phyloP scores from a whole-genome alignment of 2,888 invertebrate species.

The Rhaphigaster nebulosa region DNA sequence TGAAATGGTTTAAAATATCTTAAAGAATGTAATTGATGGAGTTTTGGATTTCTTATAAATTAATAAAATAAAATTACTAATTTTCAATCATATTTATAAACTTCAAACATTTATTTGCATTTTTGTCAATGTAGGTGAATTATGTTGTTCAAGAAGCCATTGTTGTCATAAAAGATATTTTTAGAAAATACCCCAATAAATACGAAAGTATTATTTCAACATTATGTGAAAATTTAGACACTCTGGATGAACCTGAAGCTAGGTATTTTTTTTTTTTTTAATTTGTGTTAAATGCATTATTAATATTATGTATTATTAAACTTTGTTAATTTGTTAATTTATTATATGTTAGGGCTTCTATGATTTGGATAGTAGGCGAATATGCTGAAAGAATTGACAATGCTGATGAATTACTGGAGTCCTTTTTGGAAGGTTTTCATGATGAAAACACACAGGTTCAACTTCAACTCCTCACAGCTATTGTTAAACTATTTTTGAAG shows the following conservation, averaged over 20 bases:
- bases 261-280: slow-evolving; percentile 66
- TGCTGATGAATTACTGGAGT: slow-evolving; percentile 97
- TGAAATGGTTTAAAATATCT: background rate
- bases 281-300: too few relatives aligned
- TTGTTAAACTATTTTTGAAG: slow-evolving; percentile 98
- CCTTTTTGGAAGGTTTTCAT: slow-evolving; percentile 97
- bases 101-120: background rate
- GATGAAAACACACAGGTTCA: slow-evolving; percentile 98
- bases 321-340: background rate
- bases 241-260: slow-evolving; percentile 98
- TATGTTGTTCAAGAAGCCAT: slow-evolving; percentile 99
- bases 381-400: slow-evolving; percentile 99
- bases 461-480: slow-evolving; percentile 95
- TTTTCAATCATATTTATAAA: background rate
- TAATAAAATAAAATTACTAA: background rate
- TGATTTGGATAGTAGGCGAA: slow-evolving; percentile 93
- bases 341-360: slow-evolving; percentile 80
- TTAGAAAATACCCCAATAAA: slow-evolving; percentile 98
- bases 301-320: background rate
- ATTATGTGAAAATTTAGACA: slow-evolving; percentile 97
- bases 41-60: background rate
- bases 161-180: slow-evolving; percentile 98
- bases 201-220: slow-evolving; percentile 99
- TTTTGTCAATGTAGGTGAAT: slow-evolving; percentile 75
- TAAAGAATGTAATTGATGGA: background rate